Evolutionary conservation across 2,888 invertebrate species (phyloP).

Genomic region (Heteromyza rotundicornis): DNA sequence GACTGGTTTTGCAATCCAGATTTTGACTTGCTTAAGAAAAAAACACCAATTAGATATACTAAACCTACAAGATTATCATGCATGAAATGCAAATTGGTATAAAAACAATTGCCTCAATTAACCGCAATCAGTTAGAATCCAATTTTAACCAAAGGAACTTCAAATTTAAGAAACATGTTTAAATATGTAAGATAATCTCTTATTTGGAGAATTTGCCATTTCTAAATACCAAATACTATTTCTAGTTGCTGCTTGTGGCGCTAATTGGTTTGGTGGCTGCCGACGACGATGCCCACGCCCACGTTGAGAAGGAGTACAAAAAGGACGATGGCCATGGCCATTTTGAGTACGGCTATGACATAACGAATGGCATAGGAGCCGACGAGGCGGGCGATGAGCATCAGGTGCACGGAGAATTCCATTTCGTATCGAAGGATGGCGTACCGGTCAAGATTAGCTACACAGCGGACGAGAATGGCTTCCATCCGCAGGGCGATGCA

Average conservation of each 20-base stretch:
- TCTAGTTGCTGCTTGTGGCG: conserved; percentile 34
- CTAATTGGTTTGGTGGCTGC: conserved; percentile 35
- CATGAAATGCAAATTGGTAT: conserved; percentile 9
- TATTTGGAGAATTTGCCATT: no score
- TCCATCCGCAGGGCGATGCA: conserved; percentile 46
- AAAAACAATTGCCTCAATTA: conserved; percentile 14
- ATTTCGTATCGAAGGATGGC: conserved; percentile 49
- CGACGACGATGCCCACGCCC: conserved; percentile 51
- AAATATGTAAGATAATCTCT: conserved; percentile 41
- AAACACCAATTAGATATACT: no score
- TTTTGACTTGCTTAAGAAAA: no score
- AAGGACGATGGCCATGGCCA: conserved; percentile 47
- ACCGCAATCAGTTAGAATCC: conserved; percentile 8
- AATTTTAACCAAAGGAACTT: neutral
- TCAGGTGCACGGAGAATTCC: conserved; percentile 44
- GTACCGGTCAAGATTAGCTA: conserved; percentile 45
- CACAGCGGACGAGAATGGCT: conserved; percentile 51
- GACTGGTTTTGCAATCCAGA: conserved; percentile 10
- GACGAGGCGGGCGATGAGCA: conserved; percentile 45
- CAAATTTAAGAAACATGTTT: conserved; percentile 36
- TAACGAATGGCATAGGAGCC: conserved; percentile 49
- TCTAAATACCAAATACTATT: neutral
- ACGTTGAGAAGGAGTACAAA: conserved; percentile 39
- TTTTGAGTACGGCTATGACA: conserved; percentile 44
- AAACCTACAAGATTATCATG: neutral